Percentiles rank a stretch among this genome's conserved stretches.
phyloP scores from a whole-genome alignment of 1,140 invertebrate species.

The Hyles vespertilio region DNA sequence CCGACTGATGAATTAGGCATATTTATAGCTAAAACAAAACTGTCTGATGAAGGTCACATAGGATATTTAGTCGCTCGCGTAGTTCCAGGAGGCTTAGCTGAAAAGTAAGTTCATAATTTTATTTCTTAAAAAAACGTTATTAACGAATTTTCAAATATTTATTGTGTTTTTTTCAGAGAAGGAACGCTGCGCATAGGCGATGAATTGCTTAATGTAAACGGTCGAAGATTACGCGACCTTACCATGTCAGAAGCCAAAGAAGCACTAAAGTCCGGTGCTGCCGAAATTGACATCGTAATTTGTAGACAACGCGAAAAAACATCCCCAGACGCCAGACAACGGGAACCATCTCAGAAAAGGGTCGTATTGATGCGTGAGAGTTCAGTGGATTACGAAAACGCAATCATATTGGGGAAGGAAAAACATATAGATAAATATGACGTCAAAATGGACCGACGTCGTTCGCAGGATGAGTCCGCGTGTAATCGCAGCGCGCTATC shows the following conservation, averaged over 20 bases:
- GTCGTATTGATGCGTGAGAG: conserved; percentile 77
- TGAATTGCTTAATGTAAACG: conserved; percentile 90
- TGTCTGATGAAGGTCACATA: conserved; percentile 79
- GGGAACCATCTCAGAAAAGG: conserved; percentile 44
- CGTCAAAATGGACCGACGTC: conserved; percentile 57
- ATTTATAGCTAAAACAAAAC: conserved; percentile 87
- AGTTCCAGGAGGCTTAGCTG: conserved; percentile 85
- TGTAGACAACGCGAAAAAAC: conserved; percentile 69
- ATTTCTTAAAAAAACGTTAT: conserved; percentile 1
- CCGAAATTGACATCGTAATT: conserved; percentile 86
- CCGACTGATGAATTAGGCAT: conserved; percentile 87
- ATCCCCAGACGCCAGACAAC: conserved; percentile 37
- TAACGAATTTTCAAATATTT: conserved; percentile 10
- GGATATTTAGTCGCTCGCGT: conserved; percentile 91
- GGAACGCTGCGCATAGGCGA: conserved; percentile 86
- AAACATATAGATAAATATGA: conserved; percentile 62
- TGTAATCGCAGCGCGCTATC: conserved; percentile 66
- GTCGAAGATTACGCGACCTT: conserved; percentile 83
- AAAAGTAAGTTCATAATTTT: conserved; percentile 77
- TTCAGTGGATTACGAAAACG: conserved; percentile 82
- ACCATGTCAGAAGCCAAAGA: conserved; percentile 86
- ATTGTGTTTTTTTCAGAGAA: conserved; percentile 77
- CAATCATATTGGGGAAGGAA: conserved; percentile 74
- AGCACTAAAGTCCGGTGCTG: conserved; percentile 79
- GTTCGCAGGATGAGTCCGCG: conserved; percentile 56